Percentiles rank a stretch among this genome's conserved stretches.
phyloP scores from a whole-genome alignment of 2,888 invertebrate species.

The Lycaena phlaeas region DNA sequence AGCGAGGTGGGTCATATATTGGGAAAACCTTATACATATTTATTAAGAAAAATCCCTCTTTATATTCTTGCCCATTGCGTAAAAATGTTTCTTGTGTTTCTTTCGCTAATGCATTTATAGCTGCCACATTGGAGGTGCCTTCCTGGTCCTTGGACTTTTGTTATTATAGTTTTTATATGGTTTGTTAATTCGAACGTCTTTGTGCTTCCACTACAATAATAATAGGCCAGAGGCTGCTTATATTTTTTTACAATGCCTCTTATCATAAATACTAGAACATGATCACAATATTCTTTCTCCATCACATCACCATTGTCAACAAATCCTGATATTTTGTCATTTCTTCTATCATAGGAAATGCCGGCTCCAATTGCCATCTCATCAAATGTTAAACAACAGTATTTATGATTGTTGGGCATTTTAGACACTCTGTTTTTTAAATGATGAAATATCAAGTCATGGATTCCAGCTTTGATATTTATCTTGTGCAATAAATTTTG shows the following conservation, averaged over 20 bases:
- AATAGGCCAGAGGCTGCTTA: conserved; percentile 5
- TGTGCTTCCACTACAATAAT: conserved; percentile 7
- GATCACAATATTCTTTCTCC: conserved; percentile 1
- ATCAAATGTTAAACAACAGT: conserved; percentile 1
- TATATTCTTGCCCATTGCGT: background rate
- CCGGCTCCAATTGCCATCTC: conserved; percentile 1
- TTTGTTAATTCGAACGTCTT: conserved; percentile 5
- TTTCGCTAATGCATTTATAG: conserved; percentile 11
- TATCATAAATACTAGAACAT: conserved; percentile 8
- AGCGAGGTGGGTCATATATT: background rate
- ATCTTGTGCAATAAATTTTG: background rate
- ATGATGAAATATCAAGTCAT: background rate
- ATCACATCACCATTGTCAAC: background rate
- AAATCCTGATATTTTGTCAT: conserved; percentile 4
- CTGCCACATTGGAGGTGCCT: conserved; percentile 12
- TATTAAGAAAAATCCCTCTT: conserved; percentile 8
- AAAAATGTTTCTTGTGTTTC: conserved; percentile 10
- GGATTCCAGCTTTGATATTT: background rate
- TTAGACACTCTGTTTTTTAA: background rate
- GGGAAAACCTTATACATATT: background rate
- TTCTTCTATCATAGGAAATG: background rate
- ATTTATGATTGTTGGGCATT: background rate
- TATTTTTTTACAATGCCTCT: conserved; percentile 4
- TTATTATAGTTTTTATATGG: conserved; percentile 2
- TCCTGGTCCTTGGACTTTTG: conserved; percentile 4